These are phyloP conservation scores for Parazoanthus atlanticus DNA, from an alignment of 92 coral and sea anemone genomes.

Conservation along the genomic window DNA sequence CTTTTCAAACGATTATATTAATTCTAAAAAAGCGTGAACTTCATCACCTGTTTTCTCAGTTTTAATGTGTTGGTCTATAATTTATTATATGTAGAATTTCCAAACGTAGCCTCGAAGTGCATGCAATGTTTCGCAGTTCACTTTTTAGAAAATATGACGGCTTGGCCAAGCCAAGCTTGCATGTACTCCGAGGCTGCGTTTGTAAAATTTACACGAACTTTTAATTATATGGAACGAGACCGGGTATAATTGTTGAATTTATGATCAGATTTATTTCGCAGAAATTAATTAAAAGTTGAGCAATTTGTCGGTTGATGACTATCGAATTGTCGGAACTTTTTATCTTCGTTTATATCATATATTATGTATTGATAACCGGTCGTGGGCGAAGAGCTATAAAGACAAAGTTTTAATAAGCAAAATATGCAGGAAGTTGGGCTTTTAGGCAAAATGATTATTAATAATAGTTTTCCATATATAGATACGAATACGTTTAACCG, in stretches of 20 bases:
- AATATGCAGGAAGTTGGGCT: not conserved
- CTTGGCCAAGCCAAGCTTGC: not conserved
- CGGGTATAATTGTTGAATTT: not conserved
- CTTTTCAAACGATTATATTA: not conserved
- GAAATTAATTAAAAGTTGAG: not conserved
- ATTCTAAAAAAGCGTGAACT: not conserved
- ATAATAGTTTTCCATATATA: not conserved
- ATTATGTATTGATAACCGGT: not conserved
- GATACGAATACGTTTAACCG: not conserved
- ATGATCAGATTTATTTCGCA: not conserved
- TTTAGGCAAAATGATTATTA: not conserved
- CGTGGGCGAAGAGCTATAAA: not conserved
- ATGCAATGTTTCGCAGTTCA: not conserved
- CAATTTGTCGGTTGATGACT: not conserved
- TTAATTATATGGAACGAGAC: not conserved
- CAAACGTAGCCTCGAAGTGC: too few relatives aligned
- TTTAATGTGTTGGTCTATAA: not conserved
- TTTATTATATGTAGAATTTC: too few relatives aligned
- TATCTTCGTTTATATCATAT: not conserved
- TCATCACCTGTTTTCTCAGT: not conserved
- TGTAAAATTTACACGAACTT: not conserved
- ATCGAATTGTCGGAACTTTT: not conserved
- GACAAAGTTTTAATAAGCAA: not conserved
- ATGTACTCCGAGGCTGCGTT: not conserved
- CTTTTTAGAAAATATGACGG: not conserved